phyloP scores from a whole-genome alignment of 2,888 invertebrate species.

The Lycocerus yunnanus region DNA sequence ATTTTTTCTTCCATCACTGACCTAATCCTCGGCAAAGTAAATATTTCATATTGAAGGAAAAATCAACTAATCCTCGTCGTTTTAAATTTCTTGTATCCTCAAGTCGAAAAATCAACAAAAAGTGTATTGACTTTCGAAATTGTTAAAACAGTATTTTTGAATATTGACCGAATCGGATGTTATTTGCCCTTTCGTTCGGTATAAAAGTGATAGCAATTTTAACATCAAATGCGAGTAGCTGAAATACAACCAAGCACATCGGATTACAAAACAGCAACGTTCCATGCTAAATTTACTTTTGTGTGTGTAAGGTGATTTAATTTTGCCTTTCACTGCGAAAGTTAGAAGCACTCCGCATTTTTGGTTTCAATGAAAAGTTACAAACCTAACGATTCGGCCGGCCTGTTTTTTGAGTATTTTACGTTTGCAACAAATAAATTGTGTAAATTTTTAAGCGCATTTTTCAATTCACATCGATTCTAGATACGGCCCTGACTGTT shows the following conservation, averaged over 20 bases:
- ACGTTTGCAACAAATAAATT: no score
- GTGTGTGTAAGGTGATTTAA: conserved; percentile 16
- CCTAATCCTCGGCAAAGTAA: not conserved
- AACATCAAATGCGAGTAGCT: not conserved
- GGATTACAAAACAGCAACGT: conserved; percentile 11
- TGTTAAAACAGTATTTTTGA: not conserved
- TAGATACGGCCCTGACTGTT: no score
- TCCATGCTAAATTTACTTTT: conserved; percentile 19
- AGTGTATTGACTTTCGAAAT: not conserved
- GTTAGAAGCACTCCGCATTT: not conserved
- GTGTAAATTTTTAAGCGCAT: no score
- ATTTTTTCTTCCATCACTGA: not conserved
- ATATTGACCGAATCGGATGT: not conserved
- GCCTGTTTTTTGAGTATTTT: no score
- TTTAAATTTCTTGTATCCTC: not conserved
- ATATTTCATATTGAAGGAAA: not conserved
- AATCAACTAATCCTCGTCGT: not conserved
- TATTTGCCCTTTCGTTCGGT: not conserved
- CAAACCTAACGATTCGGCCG: not conserved
- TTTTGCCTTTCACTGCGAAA: conserved; percentile 14
- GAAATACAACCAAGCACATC: not conserved
- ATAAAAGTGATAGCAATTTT: conserved; percentile 1
- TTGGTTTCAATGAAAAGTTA: not conserved
- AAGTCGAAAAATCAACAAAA: not conserved
- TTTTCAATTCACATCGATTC: no score